Base-by-base conservation (phyloP, 2,888 invertebrate species). In the Melinaea marsaeus region DNA sequence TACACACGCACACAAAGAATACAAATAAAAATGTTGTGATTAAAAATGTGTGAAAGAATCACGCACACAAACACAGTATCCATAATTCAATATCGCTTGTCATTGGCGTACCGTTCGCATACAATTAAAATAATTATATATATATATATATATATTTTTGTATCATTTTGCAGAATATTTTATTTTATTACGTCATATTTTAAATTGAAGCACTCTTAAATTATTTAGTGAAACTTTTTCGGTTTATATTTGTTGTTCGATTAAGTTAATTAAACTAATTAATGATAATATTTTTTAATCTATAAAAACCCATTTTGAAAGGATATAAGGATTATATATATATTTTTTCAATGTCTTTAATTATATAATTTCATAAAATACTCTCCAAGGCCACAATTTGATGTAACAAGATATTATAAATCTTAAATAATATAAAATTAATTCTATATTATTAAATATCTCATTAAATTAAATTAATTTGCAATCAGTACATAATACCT, bases 51-150 rank as follows among this genome's bases (percentile, higher is more conserved):
- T 86, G 87, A 84, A 88, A 84, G 86, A 86, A 85, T 83, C 74
- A 77, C 77, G 78, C 85, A 74, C 87, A 85, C 88, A 86, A 82
- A 79, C 61, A 59, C 69, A 54, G 67, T 6, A 70, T 74, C 85
- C 86, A 87, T 88, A 88, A 90, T 88, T 88, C 90, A 87, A 90
- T 89, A 89, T 88, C 79, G 82, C 85, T 82, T 85, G 88, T 88
- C 88, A 88, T 84, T 86, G 80, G 77, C 63, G 86, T 84, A 90
- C 72, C 75, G 88, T 82, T 72, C 69, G 85, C 86, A 88, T 70
- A 70, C 68, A 59, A 68, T 63, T 67, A 68, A 65, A 68, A 66
- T 66, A 61, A 64, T 64, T 56, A 64, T 61, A 61, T 59, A 63
- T 64, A 65, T 62, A 60, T 67, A 58, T n/a, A n/a, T n/a, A n/a